phyloP scores from a whole-genome alignment of 2,888 invertebrate species.

The Metellina segmentata region DNA sequence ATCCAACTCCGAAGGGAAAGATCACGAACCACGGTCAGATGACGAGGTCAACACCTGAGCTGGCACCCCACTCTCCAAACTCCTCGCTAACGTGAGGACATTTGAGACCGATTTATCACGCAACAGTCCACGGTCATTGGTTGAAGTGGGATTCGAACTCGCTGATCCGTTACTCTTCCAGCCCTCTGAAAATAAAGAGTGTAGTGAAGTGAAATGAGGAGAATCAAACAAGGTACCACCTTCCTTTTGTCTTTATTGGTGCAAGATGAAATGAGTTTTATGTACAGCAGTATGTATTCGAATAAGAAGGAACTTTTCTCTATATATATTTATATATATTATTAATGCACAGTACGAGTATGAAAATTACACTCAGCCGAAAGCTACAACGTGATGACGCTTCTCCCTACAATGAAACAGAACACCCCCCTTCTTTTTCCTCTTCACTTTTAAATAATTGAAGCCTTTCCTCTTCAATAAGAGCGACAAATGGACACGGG shows the following conservation, averaged over 20 bases:
- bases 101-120: not conserved
- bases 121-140: not conserved
- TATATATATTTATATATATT: slow-evolving; percentile 73
- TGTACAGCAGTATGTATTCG: slow-evolving; percentile 72
- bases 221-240: slow-evolving; percentile 40
- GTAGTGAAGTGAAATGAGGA: slow-evolving; percentile 2
- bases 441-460: no score
- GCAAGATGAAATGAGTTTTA: slow-evolving; percentile 76
- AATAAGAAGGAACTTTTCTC: slow-evolving; percentile 74
- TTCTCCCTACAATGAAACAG: slow-evolving; percentile 22
- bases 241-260: slow-evolving; percentile 74
- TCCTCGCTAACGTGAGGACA: not conserved
- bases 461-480: no score
- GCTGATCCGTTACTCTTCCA: not conserved
- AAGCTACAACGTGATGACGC: slow-evolving; percentile 52
- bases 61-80: not conserved
- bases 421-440: no score
- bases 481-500: no score
- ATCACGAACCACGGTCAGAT: no score
- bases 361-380: slow-evolving; percentile 73
- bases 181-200: not conserved
- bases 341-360: slow-evolving; percentile 75
- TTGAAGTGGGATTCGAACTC: not conserved
- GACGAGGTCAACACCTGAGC: no score
- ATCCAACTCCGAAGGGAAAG: no score